These are phyloP conservation scores for Drosophila mojavensis DNA, from an alignment of 1,140 invertebrate genomes.

Conservation along the genomic window DNA sequence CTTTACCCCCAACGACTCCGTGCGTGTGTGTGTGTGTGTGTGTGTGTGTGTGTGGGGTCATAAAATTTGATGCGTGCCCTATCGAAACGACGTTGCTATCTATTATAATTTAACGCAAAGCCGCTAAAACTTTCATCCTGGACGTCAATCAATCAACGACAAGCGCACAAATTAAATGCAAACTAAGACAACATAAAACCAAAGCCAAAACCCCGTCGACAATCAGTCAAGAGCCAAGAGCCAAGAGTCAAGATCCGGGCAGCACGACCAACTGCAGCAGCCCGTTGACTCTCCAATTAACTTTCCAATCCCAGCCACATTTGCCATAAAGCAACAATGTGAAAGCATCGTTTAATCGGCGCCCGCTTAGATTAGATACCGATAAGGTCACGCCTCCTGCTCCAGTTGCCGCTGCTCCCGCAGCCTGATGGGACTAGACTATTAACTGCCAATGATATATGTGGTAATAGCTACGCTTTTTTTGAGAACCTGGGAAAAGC, in stretches of 20 bases:
- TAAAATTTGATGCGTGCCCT: constrained; percentile 77
- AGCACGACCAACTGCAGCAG: constrained; percentile 24
- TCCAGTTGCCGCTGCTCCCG: not conserved
- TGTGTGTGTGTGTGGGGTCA: constrained; percentile 39
- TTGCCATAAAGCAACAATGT: constrained; percentile 42
- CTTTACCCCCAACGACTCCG: constrained; percentile 14
- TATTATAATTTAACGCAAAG: constrained; percentile 77
- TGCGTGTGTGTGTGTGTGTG: not conserved
- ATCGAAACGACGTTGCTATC: constrained; percentile 58
- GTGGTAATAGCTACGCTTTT: not conserved
- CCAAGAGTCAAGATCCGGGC: not conserved
- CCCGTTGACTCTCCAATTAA: constrained; percentile 54
- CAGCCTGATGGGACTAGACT: not conserved
- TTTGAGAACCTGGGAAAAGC: not conserved
- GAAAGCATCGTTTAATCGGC: constrained; percentile 64
- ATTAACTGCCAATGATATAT: not conserved
- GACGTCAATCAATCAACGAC: constrained; percentile 79
- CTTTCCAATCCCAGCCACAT: constrained; percentile 44
- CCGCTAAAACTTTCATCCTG: constrained; percentile 77
- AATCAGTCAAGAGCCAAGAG: constrained; percentile 60
- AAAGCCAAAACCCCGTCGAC: constrained; percentile 39
- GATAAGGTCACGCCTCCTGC: constrained; percentile 4
- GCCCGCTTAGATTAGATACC: constrained; percentile 59
- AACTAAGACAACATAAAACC: constrained; percentile 55
- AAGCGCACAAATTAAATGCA: constrained; percentile 77